A percentile compares a stretch with the other conserved stretches of the same genome.
Evolutionary conservation across 2,888 invertebrate genomes (phyloP).

Genomic region (Hypomecis atomaria): DNA sequence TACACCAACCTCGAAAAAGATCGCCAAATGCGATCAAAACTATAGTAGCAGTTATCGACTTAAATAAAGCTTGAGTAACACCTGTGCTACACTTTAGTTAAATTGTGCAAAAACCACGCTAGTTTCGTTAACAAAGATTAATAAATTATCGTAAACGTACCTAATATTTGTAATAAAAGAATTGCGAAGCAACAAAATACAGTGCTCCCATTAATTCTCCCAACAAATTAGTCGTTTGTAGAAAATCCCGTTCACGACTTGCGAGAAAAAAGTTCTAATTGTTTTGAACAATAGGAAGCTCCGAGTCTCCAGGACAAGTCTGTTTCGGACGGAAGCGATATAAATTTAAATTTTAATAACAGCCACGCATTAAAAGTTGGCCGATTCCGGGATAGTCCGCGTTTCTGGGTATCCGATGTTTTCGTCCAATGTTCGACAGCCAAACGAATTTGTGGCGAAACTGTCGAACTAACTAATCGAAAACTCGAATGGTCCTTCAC

Average conservation of each 20-base stretch:
- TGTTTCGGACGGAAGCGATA: slow-evolving; percentile 36
- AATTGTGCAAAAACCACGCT: too few relatives aligned
- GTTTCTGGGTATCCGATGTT: slow-evolving; percentile 15
- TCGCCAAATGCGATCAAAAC: too few relatives aligned
- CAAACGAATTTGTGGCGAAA: slow-evolving; percentile 28
- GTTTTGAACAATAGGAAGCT: slow-evolving; percentile 27
- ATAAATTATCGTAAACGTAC: background rate
- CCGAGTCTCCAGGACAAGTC: slow-evolving; percentile 38
- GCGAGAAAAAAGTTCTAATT: slow-evolving; percentile 33
- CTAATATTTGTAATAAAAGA: background rate
- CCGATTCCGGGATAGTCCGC: slow-evolving; percentile 12
- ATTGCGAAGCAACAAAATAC: slow-evolving; percentile 3
- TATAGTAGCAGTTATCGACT: too few relatives aligned
- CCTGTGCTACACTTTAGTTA: too few relatives aligned
- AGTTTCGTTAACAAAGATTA: too few relatives aligned
- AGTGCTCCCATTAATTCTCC: slow-evolving; percentile 16
- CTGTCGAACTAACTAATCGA: slow-evolving; percentile 29
- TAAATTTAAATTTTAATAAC: slow-evolving; percentile 42
- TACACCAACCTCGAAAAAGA: too few relatives aligned
- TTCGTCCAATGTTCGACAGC: slow-evolving; percentile 13
- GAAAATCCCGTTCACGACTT: slow-evolving; percentile 24
- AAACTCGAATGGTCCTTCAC: slow-evolving; percentile 23
- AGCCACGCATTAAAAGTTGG: slow-evolving; percentile 44
- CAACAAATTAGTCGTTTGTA: slow-evolving; percentile 19
- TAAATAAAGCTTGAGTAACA: too few relatives aligned